Evolutionary conservation across 2,797 vertebrate genomes (phyloP).

Genomic region (Pristis pectinata): DNA sequence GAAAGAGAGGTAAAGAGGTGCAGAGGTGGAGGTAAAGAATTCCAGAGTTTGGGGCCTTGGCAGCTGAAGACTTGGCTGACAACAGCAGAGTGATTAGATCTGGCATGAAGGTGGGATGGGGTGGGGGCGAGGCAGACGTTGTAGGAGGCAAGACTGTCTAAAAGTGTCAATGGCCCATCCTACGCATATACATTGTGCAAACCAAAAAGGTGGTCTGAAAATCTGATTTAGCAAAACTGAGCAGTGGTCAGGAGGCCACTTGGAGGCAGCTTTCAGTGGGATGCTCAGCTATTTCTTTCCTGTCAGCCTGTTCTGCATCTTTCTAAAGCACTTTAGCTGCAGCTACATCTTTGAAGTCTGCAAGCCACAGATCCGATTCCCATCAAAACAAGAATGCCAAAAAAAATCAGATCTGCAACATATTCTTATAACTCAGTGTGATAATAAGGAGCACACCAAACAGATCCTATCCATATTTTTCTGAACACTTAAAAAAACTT

Average conservation of each 20-base stretch:
- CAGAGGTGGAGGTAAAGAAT: too few species aligned
- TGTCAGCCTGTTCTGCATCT: not conserved
- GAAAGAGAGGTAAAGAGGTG: too few species aligned
- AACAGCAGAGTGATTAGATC: too few species aligned
- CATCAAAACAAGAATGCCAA: constrained; percentile 20
- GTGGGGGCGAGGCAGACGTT: too few species aligned
- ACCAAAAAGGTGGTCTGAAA: not conserved
- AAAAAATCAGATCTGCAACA: constrained; percentile 1
- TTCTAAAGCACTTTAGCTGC: not conserved
- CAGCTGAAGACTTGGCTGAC: too few species aligned
- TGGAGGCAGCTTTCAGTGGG: not conserved
- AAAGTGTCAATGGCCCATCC: not conserved
- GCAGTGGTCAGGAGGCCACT: not conserved
- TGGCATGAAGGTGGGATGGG: not conserved
- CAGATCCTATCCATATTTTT: not conserved
- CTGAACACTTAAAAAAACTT: constrained; percentile 8
- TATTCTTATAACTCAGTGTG: constrained; percentile 1
- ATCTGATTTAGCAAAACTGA: not conserved
- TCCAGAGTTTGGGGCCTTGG: too few species aligned
- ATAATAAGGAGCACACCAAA: not conserved
- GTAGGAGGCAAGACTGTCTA: not conserved
- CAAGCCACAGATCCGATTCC: not conserved
- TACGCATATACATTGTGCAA: not conserved
- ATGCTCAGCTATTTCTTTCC: not conserved
- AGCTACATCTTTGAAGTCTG: not conserved